Conservation (phyloP, 1,140 invertebrate genomes). For the Manduca sexta region DNA sequence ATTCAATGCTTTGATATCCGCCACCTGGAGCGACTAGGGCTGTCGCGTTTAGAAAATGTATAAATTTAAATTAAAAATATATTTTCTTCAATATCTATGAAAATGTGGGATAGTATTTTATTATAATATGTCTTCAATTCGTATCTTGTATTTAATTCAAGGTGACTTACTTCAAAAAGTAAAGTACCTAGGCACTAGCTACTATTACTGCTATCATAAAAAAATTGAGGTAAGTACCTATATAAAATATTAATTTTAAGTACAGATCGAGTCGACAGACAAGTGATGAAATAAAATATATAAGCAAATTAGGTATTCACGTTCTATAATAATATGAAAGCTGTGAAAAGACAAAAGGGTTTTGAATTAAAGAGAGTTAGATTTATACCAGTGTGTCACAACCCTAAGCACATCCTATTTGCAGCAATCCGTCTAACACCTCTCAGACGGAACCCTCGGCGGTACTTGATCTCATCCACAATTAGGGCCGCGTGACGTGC, state of each 20-base stretch:
- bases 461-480: slow-evolving; percentile 50
- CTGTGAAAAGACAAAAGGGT: too few relatives aligned
- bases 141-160: too few relatives aligned
- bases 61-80: too few relatives aligned
- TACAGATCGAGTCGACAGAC: neutral
- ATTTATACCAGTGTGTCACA: slow-evolving; percentile 8
- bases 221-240: too few relatives aligned
- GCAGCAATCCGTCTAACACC: slow-evolving; percentile 45
- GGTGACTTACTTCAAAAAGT: too few relatives aligned
- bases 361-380: too few relatives aligned
- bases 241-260: neutral
- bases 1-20: slow-evolving; percentile 52
- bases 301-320: neutral
- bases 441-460: slow-evolving; percentile 29
- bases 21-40: slow-evolving; percentile 58
- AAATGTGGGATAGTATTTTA: too few relatives aligned
- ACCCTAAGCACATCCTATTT: slow-evolving; percentile 56
- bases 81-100: too few relatives aligned
- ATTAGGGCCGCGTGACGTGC: slow-evolving; percentile 39
- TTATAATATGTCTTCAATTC: too few relatives aligned
- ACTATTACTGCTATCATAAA: too few relatives aligned
- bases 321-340: too few relatives aligned
- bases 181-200: too few relatives aligned
- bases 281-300: neutral
- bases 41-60: slow-evolving; percentile 11